These are phyloP conservation scores for Boloria euphrosyne DNA, from an alignment of 2,888 invertebrate species.

Conservation along the genomic window DNA sequence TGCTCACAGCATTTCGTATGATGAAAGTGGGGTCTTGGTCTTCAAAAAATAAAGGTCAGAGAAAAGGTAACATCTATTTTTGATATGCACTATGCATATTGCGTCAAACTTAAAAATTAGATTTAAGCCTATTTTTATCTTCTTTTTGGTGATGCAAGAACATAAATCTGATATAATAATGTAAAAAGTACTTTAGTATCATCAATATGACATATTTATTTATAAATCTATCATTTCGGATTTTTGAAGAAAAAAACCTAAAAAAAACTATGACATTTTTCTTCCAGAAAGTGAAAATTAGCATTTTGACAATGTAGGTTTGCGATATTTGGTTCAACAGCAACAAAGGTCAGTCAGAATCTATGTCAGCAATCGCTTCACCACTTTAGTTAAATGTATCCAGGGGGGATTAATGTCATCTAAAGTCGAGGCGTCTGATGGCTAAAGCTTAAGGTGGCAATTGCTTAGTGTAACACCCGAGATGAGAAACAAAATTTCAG, in stretches of 20 bases:
- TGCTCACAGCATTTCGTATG: conserved; percentile 2
- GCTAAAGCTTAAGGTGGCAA: conserved; percentile 19
- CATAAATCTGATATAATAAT: no score
- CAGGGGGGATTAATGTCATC: conserved; percentile 22
- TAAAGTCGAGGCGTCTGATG: conserved; percentile 8
- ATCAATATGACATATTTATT: no score
- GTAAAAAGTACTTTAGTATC: no score
- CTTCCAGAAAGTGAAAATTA: not conserved
- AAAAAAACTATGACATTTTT: not conserved
- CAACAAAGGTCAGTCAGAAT: not conserved
- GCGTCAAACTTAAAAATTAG: not conserved
- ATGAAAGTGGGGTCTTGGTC: conserved; percentile 13
- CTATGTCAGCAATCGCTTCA: not conserved
- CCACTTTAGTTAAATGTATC: not conserved
- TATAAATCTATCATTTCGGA: no score
- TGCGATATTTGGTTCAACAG: not conserved
- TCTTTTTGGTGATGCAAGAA: no score
- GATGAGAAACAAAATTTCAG: conserved; percentile 1
- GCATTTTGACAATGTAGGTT: not conserved
- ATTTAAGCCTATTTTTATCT: no score
- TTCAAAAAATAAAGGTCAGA: not conserved
- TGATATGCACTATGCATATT: not conserved
- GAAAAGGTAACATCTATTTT: conserved; percentile 7
- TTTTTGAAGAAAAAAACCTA: no score
- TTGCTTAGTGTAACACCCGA: conserved; percentile 19